Evolutionary conservation across 2,113 vertebrate species (phyloP).

Genomic region (Pterophyllum scalare): DNA sequence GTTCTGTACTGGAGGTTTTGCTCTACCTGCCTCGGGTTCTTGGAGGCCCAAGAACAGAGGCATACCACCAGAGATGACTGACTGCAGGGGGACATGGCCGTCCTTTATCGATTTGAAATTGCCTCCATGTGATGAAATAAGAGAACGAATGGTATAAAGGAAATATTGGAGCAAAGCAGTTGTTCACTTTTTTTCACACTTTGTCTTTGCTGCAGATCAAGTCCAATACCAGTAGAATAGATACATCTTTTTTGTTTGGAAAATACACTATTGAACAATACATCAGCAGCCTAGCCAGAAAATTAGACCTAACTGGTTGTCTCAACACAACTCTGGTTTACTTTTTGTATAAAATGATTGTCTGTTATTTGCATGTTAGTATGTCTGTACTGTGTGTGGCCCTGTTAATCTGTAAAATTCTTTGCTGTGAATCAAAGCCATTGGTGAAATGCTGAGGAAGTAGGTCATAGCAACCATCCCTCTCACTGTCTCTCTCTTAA

Average conservation of each 20-base stretch:
- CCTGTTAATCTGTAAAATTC: slow-evolving; percentile 5
- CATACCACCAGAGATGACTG: too few species aligned
- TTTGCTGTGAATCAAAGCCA: slow-evolving; percentile 34
- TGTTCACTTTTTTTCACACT: not conserved
- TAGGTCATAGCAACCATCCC: slow-evolving; percentile 68
- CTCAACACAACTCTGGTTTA: not conserved
- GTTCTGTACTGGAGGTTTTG: too few species aligned
- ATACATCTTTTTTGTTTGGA: not conserved
- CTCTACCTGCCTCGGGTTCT: too few species aligned
- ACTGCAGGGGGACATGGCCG: too few species aligned
- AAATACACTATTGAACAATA: not conserved
- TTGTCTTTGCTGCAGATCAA: not conserved
- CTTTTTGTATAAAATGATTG: not conserved
- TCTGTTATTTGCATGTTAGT: not conserved
- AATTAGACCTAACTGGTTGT: not conserved
- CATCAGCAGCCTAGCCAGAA: not conserved
- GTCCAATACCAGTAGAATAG: not conserved
- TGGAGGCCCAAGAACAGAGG: too few species aligned
- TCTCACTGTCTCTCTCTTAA: slow-evolving; percentile 40
- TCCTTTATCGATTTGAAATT: not conserved
- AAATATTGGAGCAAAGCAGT: too few species aligned
- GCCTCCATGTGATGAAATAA: not conserved
- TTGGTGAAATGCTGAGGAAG: slow-evolving; percentile 63
- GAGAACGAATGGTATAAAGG: not conserved
- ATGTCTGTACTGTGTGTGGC: not conserved